Percentiles rank a stretch among this genome's conserved stretches.
Evolutionary conservation across 1,140 invertebrate species (phyloP).

Genomic region (Orchesella cincta): DNA sequence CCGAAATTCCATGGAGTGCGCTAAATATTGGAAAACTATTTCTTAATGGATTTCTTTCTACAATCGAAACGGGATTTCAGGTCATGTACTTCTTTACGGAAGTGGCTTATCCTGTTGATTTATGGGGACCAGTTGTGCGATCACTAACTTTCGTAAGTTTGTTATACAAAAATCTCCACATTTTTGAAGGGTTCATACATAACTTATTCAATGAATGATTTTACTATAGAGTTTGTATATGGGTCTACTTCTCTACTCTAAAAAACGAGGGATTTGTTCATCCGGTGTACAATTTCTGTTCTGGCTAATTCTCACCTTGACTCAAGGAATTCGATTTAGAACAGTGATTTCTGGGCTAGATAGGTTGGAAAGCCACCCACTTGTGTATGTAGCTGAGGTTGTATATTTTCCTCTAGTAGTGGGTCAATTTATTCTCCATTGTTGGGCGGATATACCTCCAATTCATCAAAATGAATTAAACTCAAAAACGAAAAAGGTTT

Average conservation of each 20-base stretch:
- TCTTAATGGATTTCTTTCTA: slow-evolving; percentile 57
- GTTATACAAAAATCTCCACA: no score
- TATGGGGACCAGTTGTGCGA: slow-evolving; percentile 51
- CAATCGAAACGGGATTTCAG: slow-evolving; percentile 32
- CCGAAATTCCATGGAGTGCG: slow-evolving; percentile 78
- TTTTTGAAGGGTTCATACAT: no score
- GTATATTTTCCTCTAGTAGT: slow-evolving; percentile 75
- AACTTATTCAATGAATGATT: slow-evolving; percentile 55
- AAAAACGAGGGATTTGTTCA: slow-evolving; percentile 77
- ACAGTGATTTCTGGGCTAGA: no score
- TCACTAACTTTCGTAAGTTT: slow-evolving; percentile 53
- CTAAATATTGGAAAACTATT: slow-evolving; percentile 74
- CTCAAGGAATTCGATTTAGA: slow-evolving; percentile 72
- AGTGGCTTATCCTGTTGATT: slow-evolving; percentile 46
- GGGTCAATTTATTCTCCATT: slow-evolving; percentile 75
- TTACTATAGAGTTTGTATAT: slow-evolving; percentile 70
- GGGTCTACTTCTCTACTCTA: slow-evolving; percentile 73
- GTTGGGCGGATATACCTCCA: slow-evolving; percentile 74
- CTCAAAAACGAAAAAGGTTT: no score
- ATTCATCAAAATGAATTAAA: slow-evolving; percentile 68
- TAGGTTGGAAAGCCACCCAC: slow-evolving; percentile 53
- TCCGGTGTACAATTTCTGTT: slow-evolving; percentile 86
- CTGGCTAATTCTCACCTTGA: slow-evolving; percentile 75
- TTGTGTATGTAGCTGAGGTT: slow-evolving; percentile 74
- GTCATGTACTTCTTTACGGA: background rate